Base-by-base conservation (phyloP, 2,888 invertebrate genomes). In the Chymomyza fuscimana region DNA sequence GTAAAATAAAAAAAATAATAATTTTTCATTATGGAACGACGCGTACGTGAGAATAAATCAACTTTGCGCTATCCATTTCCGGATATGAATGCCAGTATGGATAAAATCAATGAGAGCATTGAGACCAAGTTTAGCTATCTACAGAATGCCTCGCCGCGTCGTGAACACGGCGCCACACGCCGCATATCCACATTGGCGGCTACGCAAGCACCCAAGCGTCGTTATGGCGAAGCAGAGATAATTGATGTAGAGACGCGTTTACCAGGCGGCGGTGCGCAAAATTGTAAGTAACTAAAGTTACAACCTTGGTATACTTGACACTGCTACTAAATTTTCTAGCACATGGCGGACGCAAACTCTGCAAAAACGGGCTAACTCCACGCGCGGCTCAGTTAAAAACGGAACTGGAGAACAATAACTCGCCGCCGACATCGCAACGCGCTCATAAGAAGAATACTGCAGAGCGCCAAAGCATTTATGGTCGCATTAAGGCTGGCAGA, bases 291-390 rank as follows among this genome's bases (percentile, higher is more conserved):
- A 12, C 9, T 9, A 36, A 36, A 36, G 1, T 36, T 36, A 36
- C 6, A 36, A 7, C 40, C 40, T 46, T 12, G 10, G 12, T 4
- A 46, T 0, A 46, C 6, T 7, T 32, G 32, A 32, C 32, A 7
- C 9, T 32, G 32, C 6, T 32, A 1, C 4, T 32, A 1, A 5
- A 32, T 32, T 32, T 32, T 9, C 3, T 32, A 32, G 32, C 32
- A 7, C 1, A 1, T 32, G 32, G 32, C 32, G 7, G 9, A 0
- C 32, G 32, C 32, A 25, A 25, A 4, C 32, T 32, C 32, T 32
- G 1, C 5, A 32, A 32, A 16, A 84, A 84, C n/a, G 84, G 84
- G 0, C 71, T 84, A 0, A 73, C 84, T 10, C 78, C 87, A 6
- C 75, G 84, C 5, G 40, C 15, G 3, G 59, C 15, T 5, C 15